These are phyloP conservation scores for Helicolenus hilgendorfi DNA, from an alignment of 2,797 vertebrate genomes.

Conservation along the genomic window DNA sequence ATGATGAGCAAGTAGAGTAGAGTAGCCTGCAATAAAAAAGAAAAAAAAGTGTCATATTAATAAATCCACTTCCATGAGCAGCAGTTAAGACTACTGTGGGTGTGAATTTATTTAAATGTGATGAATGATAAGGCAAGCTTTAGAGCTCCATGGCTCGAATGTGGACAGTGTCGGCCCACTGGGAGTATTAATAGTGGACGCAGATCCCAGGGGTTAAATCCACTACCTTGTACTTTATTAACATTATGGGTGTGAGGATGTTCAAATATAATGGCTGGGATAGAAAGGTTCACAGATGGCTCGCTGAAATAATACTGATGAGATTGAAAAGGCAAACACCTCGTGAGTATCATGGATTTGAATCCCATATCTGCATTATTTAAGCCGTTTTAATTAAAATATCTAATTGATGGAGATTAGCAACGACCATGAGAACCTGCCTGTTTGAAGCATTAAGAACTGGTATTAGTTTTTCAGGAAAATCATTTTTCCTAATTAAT, in stretches of 20 bases:
- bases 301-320: slow-evolving; percentile 44
- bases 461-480: slow-evolving; percentile 6
- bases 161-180: slow-evolving; percentile 31
- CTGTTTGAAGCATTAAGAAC: slow-evolving; percentile 7
- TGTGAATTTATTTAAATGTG: slow-evolving; percentile 67
- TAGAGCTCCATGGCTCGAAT: not conserved
- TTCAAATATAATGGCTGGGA: slow-evolving; percentile 50
- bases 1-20: slow-evolving; percentile 28
- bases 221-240: slow-evolving; percentile 64
- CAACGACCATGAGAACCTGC: not conserved
- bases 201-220: slow-evolving; percentile 43
- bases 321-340: slow-evolving; percentile 61
- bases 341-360: slow-evolving; percentile 23
- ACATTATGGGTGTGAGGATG: slow-evolving; percentile 45
- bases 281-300: slow-evolving; percentile 61
- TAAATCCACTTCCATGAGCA: slow-evolving; percentile 49
- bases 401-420: slow-evolving; percentile 58
- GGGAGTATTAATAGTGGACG: slow-evolving; percentile 56
- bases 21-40: not conserved
- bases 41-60: slow-evolving; percentile 14
- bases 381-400: slow-evolving; percentile 62
- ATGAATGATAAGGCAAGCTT: slow-evolving; percentile 54
- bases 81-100: slow-evolving; percentile 42
- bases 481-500: slow-evolving; percentile 5
- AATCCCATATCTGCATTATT: slow-evolving; percentile 56